Percentiles rank a stretch among this genome's conserved stretches.
Evolutionary conservation across 1,140 invertebrate species (phyloP).

Genomic region (Aphaenogaster ashmeadi): DNA sequence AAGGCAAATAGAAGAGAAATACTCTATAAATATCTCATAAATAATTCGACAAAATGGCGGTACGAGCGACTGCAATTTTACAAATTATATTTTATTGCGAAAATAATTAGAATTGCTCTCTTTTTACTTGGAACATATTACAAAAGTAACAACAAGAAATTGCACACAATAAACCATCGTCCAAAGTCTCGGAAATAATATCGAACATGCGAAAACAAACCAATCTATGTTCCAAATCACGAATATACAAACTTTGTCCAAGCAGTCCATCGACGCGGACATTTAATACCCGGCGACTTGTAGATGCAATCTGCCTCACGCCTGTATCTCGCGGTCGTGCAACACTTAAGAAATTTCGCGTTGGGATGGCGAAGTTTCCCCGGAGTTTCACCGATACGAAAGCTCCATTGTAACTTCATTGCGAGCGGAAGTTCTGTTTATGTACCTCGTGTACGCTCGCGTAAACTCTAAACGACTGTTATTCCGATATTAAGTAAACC

Average conservation of each 20-base stretch:
- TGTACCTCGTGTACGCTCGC: not conserved
- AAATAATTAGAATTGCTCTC: not conserved
- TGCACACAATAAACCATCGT: not conserved
- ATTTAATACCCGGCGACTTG: slow-evolving; percentile 25
- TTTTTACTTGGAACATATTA: not conserved
- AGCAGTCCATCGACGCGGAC: slow-evolving; percentile 6
- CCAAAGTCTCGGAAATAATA: not conserved
- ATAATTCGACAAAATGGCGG: not conserved
- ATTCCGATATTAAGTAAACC: slow-evolving; percentile 24
- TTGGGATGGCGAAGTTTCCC: not conserved
- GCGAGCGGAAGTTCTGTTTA: slow-evolving; percentile 16
- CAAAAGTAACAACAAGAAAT: not conserved
- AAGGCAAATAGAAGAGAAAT: not conserved
- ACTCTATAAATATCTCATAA: not conserved
- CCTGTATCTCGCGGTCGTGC: not conserved
- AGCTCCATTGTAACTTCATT: slow-evolving; percentile 12
- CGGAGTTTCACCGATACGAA: slow-evolving; percentile 21
- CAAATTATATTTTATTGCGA: not conserved
- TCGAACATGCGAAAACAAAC: not conserved
- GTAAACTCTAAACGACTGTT: slow-evolving; percentile 22
- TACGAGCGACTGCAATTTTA: not conserved
- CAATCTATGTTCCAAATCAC: not conserved
- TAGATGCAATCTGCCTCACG: slow-evolving; percentile 30
- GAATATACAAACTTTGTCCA: slow-evolving; percentile 5
- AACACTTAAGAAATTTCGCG: slow-evolving; percentile 45